Base-by-base conservation (phyloP, 2,113 vertebrate genomes). In the Nerophis ophidion region DNA sequence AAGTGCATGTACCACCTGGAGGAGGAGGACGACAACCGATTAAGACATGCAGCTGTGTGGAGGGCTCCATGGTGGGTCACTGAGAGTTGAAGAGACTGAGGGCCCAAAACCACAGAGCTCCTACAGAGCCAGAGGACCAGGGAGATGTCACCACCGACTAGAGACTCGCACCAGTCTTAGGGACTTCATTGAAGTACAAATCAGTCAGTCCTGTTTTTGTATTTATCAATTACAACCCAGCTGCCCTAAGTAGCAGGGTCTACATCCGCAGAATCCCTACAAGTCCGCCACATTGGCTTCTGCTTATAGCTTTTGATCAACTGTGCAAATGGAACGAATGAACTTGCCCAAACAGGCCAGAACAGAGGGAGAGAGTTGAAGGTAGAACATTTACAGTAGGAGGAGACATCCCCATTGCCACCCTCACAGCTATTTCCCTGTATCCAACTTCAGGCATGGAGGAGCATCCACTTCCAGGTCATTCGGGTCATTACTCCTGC, bases 381-480 rank as follows among this genome's bases (percentile, higher is more conserved):
- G 50, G 4, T 74, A 48, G 72, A 65, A 66, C 61, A 75, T 83
- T 85, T 76, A 80, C 57, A 58, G 79, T 76, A 74, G 81, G 72
- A 70, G 68, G 71, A 74, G 72, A 64, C 73, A 46, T 58, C 63
- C 77, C 57, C 68, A 47, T 35, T 46, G 45, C 71, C 34, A 34
- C 12, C 50, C 7, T 33, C 50, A 26, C n/a, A 5, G 7, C 26
- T 12, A 7, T 40, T 40, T 33, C 51, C 7, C 50, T 50, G 48
- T 0, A 50, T 13, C 9, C n/a, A 44, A 19, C 12, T 73, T 19
- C 54, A 50, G 52, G 77, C 75, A 66, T 65, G 26, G 65, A 82
- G 72, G 65, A 82, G 72, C 74, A 75, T 80, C 61, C 62, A 78
- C 60, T 72, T 75, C 65, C 71, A 82, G 66, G 73, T 66, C 26